phyloP scores from a whole-genome alignment of 2,888 invertebrate genomes.

The Himalopsyche japonica region DNA sequence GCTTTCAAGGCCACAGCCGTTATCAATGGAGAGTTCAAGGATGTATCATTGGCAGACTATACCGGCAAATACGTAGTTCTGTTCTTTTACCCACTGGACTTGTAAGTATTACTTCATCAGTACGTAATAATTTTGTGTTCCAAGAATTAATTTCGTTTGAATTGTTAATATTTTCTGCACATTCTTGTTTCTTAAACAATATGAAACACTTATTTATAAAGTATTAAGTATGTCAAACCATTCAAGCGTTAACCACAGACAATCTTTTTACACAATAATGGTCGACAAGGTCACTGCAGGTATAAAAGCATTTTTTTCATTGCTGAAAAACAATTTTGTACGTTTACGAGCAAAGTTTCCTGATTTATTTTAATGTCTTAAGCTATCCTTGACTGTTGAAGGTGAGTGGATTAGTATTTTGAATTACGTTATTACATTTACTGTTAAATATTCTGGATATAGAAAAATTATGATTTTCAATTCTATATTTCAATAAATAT shows the following conservation, averaged over 20 bases:
- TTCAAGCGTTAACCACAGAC: background rate
- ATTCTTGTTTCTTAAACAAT: background rate
- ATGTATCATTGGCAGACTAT: conserved; percentile 74
- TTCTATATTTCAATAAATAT: no score
- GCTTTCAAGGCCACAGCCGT: conserved; percentile 80
- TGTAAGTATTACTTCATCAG: conserved; percentile 64
- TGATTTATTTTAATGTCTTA: background rate
- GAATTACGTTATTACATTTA: no score
- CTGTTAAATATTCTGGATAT: no score
- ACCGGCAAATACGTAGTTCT: conserved; percentile 86
- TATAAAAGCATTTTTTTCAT: background rate
- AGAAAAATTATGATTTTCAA: no score
- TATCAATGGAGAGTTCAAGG: conserved; percentile 81
- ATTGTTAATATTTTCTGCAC: background rate
- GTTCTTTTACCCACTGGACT: conserved; percentile 92
- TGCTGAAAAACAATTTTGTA: background rate
- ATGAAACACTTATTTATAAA: background rate
- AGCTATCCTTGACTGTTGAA: background rate
- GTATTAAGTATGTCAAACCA: background rate
- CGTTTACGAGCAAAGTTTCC: background rate
- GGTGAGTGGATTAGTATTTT: background rate
- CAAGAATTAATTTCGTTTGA: background rate
- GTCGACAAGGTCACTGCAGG: background rate
- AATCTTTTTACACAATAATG: background rate
- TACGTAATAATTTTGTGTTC: background rate